Evolutionary conservation across 2,113 vertebrate species (phyloP).

Genomic region (Indicator maculatus): DNA sequence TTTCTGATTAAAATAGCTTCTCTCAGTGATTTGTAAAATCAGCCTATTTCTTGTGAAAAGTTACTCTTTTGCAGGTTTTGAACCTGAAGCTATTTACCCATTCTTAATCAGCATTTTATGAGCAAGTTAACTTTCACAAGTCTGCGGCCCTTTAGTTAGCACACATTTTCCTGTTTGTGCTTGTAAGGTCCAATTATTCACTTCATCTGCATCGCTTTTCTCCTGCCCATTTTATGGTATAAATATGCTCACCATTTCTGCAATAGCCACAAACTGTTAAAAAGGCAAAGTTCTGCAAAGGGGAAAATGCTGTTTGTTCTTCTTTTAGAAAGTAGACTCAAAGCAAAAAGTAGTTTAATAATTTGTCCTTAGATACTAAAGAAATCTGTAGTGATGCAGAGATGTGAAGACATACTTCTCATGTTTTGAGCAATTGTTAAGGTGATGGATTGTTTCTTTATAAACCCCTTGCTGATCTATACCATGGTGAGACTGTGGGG

Average conservation of each 20-base stretch:
- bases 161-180: background rate
- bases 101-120: background rate
- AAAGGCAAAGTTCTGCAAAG: background rate
- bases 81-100: slow-evolving; percentile 9
- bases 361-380: background rate
- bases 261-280: background rate
- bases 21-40: slow-evolving; percentile 54
- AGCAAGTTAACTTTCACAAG: background rate
- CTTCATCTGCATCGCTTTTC: background rate
- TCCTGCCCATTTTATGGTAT: background rate
- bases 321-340: background rate
- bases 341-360: background rate
- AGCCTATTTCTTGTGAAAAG: slow-evolving; percentile 8
- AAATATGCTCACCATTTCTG: background rate
- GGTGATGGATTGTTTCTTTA: background rate
- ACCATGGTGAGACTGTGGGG: background rate
- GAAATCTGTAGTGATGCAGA: background rate
- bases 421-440: background rate
- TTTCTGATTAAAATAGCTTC: slow-evolving; percentile 51
- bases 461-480: background rate
- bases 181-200: background rate
- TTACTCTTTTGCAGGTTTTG: background rate
- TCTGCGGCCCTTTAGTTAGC: background rate
- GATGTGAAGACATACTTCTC: background rate
- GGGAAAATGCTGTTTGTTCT: background rate